Conservation (phyloP, 2,888 invertebrate genomes). For the Nymphalis urticae region DNA sequence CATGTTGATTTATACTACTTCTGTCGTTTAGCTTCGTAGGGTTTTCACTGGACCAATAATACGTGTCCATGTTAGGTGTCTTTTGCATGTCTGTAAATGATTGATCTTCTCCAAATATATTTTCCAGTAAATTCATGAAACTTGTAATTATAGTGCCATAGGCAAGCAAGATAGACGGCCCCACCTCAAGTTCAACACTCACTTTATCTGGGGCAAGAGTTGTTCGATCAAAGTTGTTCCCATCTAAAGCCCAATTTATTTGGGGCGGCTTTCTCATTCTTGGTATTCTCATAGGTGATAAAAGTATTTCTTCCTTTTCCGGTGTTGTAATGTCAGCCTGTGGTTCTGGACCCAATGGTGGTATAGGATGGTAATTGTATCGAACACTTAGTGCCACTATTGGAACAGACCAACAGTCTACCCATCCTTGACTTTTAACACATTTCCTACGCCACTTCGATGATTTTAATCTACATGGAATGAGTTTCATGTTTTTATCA, state of each 20-base stretch:
- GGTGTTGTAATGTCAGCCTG: slow-evolving; percentile 97
- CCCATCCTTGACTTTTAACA: slow-evolving; percentile 88
- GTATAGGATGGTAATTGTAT: slow-evolving; percentile 96
- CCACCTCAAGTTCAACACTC: slow-evolving; percentile 95
- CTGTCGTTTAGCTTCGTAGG: slow-evolving; percentile 66
- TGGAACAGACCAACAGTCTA: slow-evolving; percentile 98
- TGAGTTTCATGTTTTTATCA: slow-evolving; percentile 92
- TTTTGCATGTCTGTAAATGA: slow-evolving; percentile 95
- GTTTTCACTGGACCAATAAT: slow-evolving; percentile 68
- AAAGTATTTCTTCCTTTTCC: slow-evolving; percentile 94
- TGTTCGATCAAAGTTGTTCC: slow-evolving; percentile 93
- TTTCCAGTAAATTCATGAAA: slow-evolving; percentile 95
- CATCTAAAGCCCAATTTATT: slow-evolving; percentile 84
- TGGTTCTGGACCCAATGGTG: slow-evolving; percentile 92
- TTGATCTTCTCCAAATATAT: slow-evolving; percentile 98
- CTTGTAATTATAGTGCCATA: slow-evolving; percentile 96
- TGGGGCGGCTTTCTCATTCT: slow-evolving; percentile 87
- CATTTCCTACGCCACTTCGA: slow-evolving; percentile 93
- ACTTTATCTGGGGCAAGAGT: slow-evolving; percentile 93
- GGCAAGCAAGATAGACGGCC: slow-evolving; percentile 93
- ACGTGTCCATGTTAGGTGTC: slow-evolving; percentile 71
- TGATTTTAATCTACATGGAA: slow-evolving; percentile 82
- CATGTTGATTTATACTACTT: slow-evolving; percentile 71
- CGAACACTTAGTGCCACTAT: slow-evolving; percentile 95
- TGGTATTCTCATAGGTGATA: slow-evolving; percentile 95